phyloP scores from a whole-genome alignment of 2,113 vertebrate species.

The Oxygymnocypris stewartii region DNA sequence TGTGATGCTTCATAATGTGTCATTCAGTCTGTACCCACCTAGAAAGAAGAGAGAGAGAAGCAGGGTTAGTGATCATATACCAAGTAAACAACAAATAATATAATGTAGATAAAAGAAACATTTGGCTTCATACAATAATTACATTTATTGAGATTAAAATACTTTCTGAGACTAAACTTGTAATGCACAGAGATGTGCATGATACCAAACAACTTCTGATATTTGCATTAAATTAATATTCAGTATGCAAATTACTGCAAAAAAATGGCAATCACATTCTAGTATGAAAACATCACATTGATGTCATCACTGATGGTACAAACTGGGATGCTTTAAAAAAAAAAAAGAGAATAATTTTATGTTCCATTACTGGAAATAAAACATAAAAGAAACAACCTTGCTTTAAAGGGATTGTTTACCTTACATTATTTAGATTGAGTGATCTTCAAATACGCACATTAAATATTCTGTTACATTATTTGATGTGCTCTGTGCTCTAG shows the following conservation, averaged over 20 bases:
- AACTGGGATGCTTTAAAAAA: neutral
- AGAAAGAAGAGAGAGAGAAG: constrained; percentile 45
- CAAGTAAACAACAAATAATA: neutral
- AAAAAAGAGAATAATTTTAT: constrained; percentile 28
- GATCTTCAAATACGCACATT: neutral
- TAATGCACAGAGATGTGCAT: neutral
- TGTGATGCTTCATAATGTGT: neutral
- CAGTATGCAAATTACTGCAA: neutral
- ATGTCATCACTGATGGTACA: neutral
- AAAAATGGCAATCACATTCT: neutral
- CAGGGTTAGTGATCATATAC: constrained; percentile 4
- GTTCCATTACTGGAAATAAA: constrained; percentile 17
- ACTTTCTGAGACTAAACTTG: neutral
- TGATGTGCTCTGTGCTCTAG: neutral
- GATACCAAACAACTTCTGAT: neutral
- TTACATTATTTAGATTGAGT: neutral
- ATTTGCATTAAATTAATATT: neutral
- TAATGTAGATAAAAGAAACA: neutral
- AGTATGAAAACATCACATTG: neutral
- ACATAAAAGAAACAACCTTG: constrained; percentile 30
- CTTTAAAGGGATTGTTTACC: constrained; percentile 1
- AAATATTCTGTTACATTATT: neutral
- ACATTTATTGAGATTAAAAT: neutral
- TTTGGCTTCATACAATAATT: neutral
- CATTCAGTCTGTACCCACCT: constrained; percentile 56